These are phyloP conservation scores for Poeciliopsis turrubarensis DNA, from an alignment of 2,113 vertebrate species.

Conservation along the genomic window DNA sequence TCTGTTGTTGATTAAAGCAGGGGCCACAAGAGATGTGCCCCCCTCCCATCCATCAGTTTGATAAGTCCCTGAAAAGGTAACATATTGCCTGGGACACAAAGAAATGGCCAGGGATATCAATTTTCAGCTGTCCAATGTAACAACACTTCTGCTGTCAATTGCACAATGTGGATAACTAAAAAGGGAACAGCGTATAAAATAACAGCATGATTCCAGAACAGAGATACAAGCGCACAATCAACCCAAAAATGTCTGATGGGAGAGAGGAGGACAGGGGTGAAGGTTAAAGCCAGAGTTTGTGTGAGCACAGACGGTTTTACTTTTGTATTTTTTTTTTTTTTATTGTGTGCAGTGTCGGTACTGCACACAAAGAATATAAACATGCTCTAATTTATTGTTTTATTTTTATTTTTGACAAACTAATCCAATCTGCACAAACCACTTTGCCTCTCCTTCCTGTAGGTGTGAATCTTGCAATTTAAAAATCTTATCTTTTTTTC, in stretches of 20 bases:
- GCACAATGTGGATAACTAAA: neutral
- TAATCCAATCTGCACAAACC: neutral
- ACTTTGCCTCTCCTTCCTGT: neutral
- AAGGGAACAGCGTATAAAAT: conserved; percentile 6
- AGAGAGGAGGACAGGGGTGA: conserved; percentile 12
- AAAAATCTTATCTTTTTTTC: conserved; percentile 21
- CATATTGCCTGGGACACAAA: conserved; percentile 89
- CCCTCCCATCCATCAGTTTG: conserved; percentile 91
- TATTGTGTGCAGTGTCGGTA: neutral
- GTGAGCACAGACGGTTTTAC: neutral
- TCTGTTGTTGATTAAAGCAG: conserved; percentile 88
- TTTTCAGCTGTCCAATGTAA: conserved; percentile 81
- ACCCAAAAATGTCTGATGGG: neutral
- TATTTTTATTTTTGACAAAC: neutral
- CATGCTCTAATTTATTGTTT: neutral
- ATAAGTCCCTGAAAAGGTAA: conserved; percentile 92
- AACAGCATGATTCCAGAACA: conserved; percentile 6
- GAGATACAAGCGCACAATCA: neutral
- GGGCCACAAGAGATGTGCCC: conserved; percentile 83
- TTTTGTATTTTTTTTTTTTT: neutral
- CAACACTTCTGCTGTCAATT: conserved; percentile 17
- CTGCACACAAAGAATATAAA: neutral
- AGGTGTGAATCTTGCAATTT: conserved; percentile 20
- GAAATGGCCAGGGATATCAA: conserved; percentile 88
- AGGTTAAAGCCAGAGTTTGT: neutral